phyloP scores from a whole-genome alignment of 92 coral and sea anemone species.

The Plumapathes pennacea region DNA sequence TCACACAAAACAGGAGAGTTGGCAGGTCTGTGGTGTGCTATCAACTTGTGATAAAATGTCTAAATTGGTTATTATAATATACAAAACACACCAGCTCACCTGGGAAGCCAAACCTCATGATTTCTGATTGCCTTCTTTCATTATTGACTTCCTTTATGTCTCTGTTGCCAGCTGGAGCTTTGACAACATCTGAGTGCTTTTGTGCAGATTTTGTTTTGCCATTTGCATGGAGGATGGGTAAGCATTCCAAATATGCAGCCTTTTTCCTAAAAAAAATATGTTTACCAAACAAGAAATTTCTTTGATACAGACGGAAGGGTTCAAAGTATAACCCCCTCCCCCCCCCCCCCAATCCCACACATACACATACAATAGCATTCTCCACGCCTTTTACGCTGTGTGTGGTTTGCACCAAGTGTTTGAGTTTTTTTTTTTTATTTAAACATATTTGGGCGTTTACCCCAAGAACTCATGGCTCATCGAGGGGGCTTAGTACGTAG shows the following conservation, averaged over 20 bases:
- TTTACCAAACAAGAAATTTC: not conserved
- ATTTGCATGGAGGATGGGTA: not conserved
- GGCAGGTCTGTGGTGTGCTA: not conserved
- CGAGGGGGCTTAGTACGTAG: too few species aligned
- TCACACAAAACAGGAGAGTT: too few species aligned
- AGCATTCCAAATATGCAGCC: conserved; percentile 1
- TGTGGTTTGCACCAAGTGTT: too few species aligned
- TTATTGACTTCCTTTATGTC: conserved; percentile 17
- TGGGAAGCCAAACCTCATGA: conserved; percentile 84
- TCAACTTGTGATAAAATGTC: not conserved
- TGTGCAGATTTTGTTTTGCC: conserved; percentile 10
- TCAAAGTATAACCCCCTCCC: too few species aligned
- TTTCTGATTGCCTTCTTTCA: conserved; percentile 50
- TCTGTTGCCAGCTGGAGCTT: not conserved
- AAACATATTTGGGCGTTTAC: too few species aligned
- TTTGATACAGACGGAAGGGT: too few species aligned
- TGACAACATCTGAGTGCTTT: too few species aligned
- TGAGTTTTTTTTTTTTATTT: too few species aligned
- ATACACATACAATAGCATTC: too few species aligned
- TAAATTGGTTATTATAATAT: not conserved
- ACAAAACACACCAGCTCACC: conserved; percentile 8
- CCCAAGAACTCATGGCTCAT: too few species aligned
- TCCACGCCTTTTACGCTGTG: too few species aligned
- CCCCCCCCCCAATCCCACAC: too few species aligned
- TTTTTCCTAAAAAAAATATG: conserved; percentile 2